phyloP scores from a whole-genome alignment of 64 coral and sea anemone genomes.

The Cladopsammia gracilis region DNA sequence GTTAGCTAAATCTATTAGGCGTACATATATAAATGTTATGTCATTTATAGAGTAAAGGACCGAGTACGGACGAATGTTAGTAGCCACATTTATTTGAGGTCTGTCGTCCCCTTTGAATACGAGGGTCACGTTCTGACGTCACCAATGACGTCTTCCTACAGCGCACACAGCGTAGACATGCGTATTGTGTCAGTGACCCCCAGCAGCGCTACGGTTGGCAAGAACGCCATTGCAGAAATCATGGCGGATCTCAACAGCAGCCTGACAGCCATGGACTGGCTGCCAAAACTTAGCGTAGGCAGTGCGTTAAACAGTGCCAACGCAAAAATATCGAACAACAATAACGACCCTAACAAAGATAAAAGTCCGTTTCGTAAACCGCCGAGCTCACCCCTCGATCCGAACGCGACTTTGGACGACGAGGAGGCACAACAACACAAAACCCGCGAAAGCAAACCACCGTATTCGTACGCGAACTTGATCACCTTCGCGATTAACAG shows the following conservation, averaged over 20 bases:
- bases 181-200: slow-evolving; percentile 62
- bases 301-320: slow-evolving; percentile 73
- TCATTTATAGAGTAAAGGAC: too few relatives aligned
- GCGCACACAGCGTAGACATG: slow-evolving; percentile 4
- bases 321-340: slow-evolving; percentile 79
- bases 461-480: slow-evolving; percentile 98
- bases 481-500: slow-evolving; percentile 99
- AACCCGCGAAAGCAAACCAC: slow-evolving; percentile 96
- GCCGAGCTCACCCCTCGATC: slow-evolving; percentile 92
- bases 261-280: slow-evolving; percentile 99
- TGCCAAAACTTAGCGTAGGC: slow-evolving; percentile 98
- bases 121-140: slow-evolving; percentile 13
- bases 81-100: too few relatives aligned
- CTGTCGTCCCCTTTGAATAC: too few relatives aligned
- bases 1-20: too few relatives aligned
- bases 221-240: slow-evolving; percentile 98
- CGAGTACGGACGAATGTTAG: too few relatives aligned
- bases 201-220: slow-evolving; percentile 94
- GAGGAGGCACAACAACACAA: slow-evolving; percentile 97
- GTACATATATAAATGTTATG: too few relatives aligned
- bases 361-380: slow-evolving; percentile 90
- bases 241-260: slow-evolving; percentile 99
- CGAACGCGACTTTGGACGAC: slow-evolving; percentile 93
- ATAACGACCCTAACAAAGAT: slow-evolving; percentile 78
- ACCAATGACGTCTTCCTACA: slow-evolving; percentile 33